Evolutionary conservation across 2,888 invertebrate genomes (phyloP).

Genomic region (Trissolcus japonicus): DNA sequence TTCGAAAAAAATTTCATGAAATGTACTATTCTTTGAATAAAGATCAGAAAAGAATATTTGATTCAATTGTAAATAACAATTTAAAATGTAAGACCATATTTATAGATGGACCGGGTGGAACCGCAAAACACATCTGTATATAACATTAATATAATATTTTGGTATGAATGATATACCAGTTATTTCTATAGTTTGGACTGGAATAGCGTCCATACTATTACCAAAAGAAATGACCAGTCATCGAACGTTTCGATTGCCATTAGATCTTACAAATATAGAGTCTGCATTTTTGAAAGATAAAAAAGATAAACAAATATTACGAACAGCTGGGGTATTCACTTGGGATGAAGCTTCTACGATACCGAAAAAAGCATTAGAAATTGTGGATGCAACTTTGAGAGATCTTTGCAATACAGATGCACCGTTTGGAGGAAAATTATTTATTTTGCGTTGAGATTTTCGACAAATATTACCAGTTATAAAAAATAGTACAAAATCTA

Average conservation of each 20-base stretch:
- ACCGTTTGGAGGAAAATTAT: too few species aligned
- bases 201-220: too few species aligned
- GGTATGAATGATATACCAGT: conserved; percentile 1
- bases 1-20: too few species aligned
- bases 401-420: too few species aligned
- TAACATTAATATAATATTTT: conserved; percentile 22
- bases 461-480: too few species aligned
- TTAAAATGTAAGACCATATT: conserved; percentile 1
- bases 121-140: conserved; percentile 16
- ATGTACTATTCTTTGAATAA: too few species aligned
- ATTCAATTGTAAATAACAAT: conserved; percentile 4
- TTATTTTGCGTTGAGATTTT: too few species aligned
- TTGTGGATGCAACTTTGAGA: conserved; percentile 18
- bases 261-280: not conserved
- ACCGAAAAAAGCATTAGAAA: conserved; percentile 30
- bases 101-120: conserved; percentile 14
- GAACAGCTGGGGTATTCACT: conserved; percentile 5
- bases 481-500: not conserved
- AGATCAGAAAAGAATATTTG: too few species aligned
- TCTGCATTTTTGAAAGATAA: conserved; percentile 1
- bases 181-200: conserved; percentile 11
- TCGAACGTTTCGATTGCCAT: too few species aligned
- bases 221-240: too few species aligned
- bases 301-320: conserved; percentile 15
- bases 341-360: conserved; percentile 21